Conservation (phyloP, 30 jellyfish, hydroid and myxozoan genomes). For the Aurelia sp. region DNA sequence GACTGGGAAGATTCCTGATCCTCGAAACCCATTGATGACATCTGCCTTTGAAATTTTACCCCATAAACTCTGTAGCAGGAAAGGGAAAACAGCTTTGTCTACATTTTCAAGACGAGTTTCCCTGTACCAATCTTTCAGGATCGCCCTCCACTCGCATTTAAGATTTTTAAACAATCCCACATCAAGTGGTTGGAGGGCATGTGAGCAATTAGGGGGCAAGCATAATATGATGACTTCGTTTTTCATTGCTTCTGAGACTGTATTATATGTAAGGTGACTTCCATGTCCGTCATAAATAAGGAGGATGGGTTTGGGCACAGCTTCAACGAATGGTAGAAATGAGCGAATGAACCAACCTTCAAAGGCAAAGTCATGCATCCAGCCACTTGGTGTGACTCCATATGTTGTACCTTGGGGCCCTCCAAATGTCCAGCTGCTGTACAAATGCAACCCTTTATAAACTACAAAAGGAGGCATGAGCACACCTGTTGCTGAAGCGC, state of each 20-base stretch:
- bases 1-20: slow-evolving; percentile 58
- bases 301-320: no score
- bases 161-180: slow-evolving; percentile 44
- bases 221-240: slow-evolving; percentile 61
- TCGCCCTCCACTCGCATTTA: slow-evolving; percentile 40
- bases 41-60: slow-evolving; percentile 20
- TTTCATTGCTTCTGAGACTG: slow-evolving; percentile 58
- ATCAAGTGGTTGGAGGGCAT: slow-evolving; percentile 68
- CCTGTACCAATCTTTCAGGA: slow-evolving; percentile 38
- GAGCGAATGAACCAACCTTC: no score
- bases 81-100: slow-evolving; percentile 63
- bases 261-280: no score
- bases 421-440: slow-evolving; percentile 55
- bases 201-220: slow-evolving; percentile 75
- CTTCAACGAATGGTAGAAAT: no score
- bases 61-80: slow-evolving; percentile 40
- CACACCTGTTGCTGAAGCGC: slow-evolving; percentile 59
- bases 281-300: no score
- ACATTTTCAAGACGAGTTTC: slow-evolving; percentile 45
- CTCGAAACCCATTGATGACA: slow-evolving; percentile 54
- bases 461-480: slow-evolving; percentile 71
- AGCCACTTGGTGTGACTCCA: slow-evolving; percentile 63
- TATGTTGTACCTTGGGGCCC: slow-evolving; percentile 72
- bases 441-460: slow-evolving; percentile 58
- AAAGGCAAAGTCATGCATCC: slow-evolving; percentile 72